Evolutionary conservation across 2,797 vertebrate species (phyloP).

Genomic region (Rhodeus uyekii): DNA sequence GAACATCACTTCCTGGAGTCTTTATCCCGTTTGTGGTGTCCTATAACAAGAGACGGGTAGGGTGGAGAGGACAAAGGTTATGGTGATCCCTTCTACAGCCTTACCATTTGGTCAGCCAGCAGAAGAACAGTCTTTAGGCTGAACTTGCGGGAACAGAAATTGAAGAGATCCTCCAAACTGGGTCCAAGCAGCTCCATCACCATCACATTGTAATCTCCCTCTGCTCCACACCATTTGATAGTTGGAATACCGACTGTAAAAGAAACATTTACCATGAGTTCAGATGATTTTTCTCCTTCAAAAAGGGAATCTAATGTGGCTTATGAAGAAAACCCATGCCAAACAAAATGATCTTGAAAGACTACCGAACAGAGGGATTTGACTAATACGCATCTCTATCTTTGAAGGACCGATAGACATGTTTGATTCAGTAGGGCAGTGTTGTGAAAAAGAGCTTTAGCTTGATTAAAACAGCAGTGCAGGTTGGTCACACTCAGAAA

Average conservation of each 20-base stretch:
- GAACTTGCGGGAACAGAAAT: constrained; percentile 80
- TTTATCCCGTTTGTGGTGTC: not conserved
- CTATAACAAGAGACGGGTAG: constrained; percentile 4
- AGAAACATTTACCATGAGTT: not conserved
- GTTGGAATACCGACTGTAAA: constrained; percentile 65
- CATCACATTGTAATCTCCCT: constrained; percentile 71
- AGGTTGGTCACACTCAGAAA: not conserved
- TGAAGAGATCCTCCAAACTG: constrained; percentile 68
- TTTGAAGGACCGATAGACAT: not conserved
- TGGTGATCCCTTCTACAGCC: constrained; percentile 36
- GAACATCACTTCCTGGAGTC: constrained; percentile 8
- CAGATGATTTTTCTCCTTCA: not conserved
- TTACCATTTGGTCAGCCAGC: constrained; percentile 88
- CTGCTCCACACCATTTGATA: constrained; percentile 68
- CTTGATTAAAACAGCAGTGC: constrained; percentile 4
- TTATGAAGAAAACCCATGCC: not conserved
- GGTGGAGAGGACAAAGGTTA: constrained; percentile 3
- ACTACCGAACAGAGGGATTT: not conserved
- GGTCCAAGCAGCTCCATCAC: constrained; percentile 70
- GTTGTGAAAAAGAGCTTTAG: constrained; percentile 28
- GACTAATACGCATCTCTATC: not conserved
- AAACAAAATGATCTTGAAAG: not conserved
- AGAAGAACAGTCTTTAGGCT: constrained; percentile 76
- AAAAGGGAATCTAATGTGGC: not conserved
- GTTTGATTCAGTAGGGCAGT: not conserved